A percentile compares a stretch with the other conserved stretches of the same genome.
These are phyloP conservation scores for Ennomos erosarius DNA, from an alignment of 2,888 invertebrate genomes.

Conservation along the genomic window DNA sequence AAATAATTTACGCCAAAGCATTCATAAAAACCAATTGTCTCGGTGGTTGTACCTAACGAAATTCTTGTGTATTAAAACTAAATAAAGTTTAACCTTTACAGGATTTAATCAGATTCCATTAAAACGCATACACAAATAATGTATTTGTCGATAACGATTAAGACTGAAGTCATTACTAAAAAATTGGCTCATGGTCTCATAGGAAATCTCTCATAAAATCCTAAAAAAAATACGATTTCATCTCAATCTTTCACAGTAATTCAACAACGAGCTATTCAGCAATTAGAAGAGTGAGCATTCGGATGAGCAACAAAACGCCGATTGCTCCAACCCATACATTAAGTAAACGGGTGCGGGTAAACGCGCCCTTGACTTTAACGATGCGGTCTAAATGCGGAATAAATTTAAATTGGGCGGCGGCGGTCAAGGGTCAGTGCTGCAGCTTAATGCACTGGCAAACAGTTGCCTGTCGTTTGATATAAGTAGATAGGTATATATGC, in stretches of 20 bases:
- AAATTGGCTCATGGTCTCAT: no score
- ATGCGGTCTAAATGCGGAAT: constrained; percentile 68
- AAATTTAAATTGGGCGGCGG: constrained; percentile 70
- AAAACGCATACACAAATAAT: neutral
- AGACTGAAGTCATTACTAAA: no score
- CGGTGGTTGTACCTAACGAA: no score
- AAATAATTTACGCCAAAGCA: neutral
- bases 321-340: constrained; percentile 72
- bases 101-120: neutral
- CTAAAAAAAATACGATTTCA: constrained; percentile 40
- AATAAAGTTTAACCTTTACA: no score
- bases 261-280: constrained; percentile 65
- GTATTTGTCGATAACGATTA: no score
- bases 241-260: constrained; percentile 51
- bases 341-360: constrained; percentile 70
- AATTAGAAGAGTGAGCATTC: constrained; percentile 59
- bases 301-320: constrained; percentile 66
- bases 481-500: no score
- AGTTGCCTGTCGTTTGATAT: neutral
- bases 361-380: constrained; percentile 74
- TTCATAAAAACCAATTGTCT: neutral
- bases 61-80: no score
- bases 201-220: constrained; percentile 1
- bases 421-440: constrained; percentile 27
- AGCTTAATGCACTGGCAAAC: constrained; percentile 26